Evolutionary conservation across 1,140 invertebrate species (phyloP), one percentile per base, ranked within the genome.

Genomic region (Plectus sambesii): DNA sequence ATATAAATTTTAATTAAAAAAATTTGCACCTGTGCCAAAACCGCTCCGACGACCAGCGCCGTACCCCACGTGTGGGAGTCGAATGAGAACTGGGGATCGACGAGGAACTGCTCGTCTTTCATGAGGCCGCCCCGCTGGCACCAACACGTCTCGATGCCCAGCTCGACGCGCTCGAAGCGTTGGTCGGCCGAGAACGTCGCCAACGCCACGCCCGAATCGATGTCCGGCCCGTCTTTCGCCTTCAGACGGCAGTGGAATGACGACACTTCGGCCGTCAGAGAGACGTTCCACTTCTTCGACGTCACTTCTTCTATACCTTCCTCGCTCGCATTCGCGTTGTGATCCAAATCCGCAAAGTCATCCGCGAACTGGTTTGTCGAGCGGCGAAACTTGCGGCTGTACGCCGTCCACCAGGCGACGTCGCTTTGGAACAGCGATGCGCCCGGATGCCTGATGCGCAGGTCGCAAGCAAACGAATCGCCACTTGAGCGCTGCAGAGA

Each of bases 111-210:
- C 5, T 33, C 44, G 33, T 42, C 5, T 33, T 5, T 41, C 19
- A 5, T 4, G 6, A n/a, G 22, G 5, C 25, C 15, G 6, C 5
- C 24, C 6, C 55, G 55, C 38, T 61, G 58, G 22, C 59, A 61
- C 47, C 58, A 58, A 15, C 60, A 44, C 2, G 53, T 38, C 24
- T 61, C 58, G 17, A 61, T 49, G 22, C 59, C 58, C 19, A 61
- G 38, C 49, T 59, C 58, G 20, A 56, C 22, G n/a, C 37, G 20
- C 19, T 41, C 12, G 4, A 56, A 27, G 6, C 19, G 12, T 23
- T 51, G 47, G 36, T 49, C 35, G 39, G 42, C 33, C 1, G 35
- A 46, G 3, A 56, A 26, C 2, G 55, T 56, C 1, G 42, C 55
- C 1, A 56, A 26, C 22, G 51, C 55, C 22, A 58, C 58, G 25